Conservation (phyloP, 1,140 invertebrate genomes). For the Achatina immaculata region DNA sequence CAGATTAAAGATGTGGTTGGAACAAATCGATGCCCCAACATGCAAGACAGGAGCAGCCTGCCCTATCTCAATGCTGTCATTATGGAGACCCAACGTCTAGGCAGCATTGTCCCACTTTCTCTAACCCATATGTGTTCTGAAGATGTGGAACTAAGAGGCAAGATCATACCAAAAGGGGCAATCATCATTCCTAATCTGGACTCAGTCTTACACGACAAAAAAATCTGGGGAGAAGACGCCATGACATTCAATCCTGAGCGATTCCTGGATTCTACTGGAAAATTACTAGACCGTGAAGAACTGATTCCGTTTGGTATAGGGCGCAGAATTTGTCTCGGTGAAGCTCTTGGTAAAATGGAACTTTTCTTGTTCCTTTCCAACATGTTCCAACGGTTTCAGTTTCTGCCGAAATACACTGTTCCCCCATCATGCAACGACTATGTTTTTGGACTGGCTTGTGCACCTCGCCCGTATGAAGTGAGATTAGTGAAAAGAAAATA, state of each 20-base stretch:
- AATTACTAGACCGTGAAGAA: not conserved
- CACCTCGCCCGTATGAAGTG: not conserved
- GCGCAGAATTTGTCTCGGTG: slow-evolving; percentile 39
- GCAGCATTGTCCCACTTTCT: slow-evolving; percentile 28
- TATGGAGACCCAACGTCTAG: slow-evolving; percentile 10
- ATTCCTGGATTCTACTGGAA: not conserved
- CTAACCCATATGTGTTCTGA: not conserved
- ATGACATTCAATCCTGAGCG: not conserved
- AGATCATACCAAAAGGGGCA: not conserved
- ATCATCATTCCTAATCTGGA: not conserved
- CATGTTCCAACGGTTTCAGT: slow-evolving; percentile 41
- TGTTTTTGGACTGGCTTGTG: not conserved
- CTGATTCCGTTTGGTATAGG: slow-evolving; percentile 31
- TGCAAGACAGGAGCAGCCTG: slow-evolving; percentile 35
- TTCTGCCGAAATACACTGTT: slow-evolving; percentile 70
- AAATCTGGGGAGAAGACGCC: not conserved
- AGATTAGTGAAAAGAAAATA: not conserved
- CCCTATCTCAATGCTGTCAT: slow-evolving; percentile 43
- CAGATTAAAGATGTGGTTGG: slow-evolving; percentile 79
- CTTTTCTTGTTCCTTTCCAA: slow-evolving; percentile 42
- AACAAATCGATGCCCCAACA: slow-evolving; percentile 1
- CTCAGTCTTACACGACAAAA: not conserved
- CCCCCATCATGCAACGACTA: not conserved
- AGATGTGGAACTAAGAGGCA: not conserved
- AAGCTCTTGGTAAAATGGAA: slow-evolving; percentile 40